These are phyloP conservation scores for Trichopria drosophilae DNA, from an alignment of 2,888 invertebrate species.

Conservation along the genomic window DNA sequence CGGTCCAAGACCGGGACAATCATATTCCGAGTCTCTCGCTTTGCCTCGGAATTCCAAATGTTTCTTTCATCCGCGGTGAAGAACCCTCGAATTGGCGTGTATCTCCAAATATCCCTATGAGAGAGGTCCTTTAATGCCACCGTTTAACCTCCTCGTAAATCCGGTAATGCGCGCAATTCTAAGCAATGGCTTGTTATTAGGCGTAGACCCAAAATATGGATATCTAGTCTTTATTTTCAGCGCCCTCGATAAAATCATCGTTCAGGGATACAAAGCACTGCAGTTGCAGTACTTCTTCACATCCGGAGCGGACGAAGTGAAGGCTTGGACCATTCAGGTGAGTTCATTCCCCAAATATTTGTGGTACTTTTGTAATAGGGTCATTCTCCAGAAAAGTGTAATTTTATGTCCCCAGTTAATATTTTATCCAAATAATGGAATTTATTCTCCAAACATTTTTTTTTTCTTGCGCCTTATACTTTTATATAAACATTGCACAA, in stretches of 20 bases:
- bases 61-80: constrained; percentile 38
- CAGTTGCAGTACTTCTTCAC: constrained; percentile 99
- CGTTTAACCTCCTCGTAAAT: constrained; percentile 23
- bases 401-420: too few species aligned
- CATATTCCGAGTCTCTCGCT: constrained; percentile 48
- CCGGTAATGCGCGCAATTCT: too few species aligned
- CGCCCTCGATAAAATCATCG: constrained; percentile 94
- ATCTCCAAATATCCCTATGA: constrained; percentile 28
- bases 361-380: too few species aligned
- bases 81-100: constrained; percentile 35
- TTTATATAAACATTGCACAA: too few species aligned
- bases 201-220: too few species aligned
- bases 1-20: too few species aligned
- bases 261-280: constrained; percentile 94
- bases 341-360: constrained; percentile 26
- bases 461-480: too few species aligned
- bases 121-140: constrained; percentile 34
- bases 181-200: not conserved
- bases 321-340: constrained; percentile 99
- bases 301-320: constrained; percentile 95
- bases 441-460: too few species aligned
- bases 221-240: constrained; percentile 66
- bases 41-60: constrained; percentile 39
- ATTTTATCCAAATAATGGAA: too few species aligned
- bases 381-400: too few species aligned